phyloP scores from a whole-genome alignment of 1,140 invertebrate species.

The Procambarus clarkii region DNA sequence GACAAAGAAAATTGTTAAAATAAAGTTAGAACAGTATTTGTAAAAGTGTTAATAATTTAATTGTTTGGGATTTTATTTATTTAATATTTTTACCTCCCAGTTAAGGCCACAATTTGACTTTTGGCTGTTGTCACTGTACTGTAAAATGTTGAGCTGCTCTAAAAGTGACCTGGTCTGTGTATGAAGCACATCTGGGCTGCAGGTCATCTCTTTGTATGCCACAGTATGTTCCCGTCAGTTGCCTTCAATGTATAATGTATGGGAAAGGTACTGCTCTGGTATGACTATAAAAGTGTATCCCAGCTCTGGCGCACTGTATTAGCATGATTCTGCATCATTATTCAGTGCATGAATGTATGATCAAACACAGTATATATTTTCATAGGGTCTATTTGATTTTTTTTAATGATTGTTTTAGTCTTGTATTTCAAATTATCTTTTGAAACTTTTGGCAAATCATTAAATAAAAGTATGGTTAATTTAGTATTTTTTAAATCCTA shows the following conservation, averaged over 20 bases:
- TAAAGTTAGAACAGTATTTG: too few species aligned
- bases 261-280: not conserved
- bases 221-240: not conserved
- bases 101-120: not conserved
- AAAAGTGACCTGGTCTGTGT: constrained; percentile 56
- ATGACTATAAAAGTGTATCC: constrained; percentile 35
- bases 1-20: too few species aligned
- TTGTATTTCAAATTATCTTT: too few species aligned
- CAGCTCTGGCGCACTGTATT: constrained; percentile 17
- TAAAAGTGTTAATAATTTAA: too few species aligned
- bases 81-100: not conserved
- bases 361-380: too few species aligned
- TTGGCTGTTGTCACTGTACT: not conserved
- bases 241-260: not conserved
- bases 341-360: too few species aligned
- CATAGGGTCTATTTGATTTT: too few species aligned
- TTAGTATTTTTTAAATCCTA: too few species aligned
- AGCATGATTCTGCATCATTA: not conserved
- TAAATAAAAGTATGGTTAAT: too few species aligned
- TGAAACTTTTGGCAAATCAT: too few species aligned
- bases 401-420: too few species aligned
- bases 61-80: too few species aligned
- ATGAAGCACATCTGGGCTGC: constrained; percentile 59
- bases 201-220: constrained; percentile 7
- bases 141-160: constrained; percentile 32